These are phyloP conservation scores for Drymodes brunneopygia DNA, from an alignment of 2,113 vertebrate genomes.

Conservation along the genomic window DNA sequence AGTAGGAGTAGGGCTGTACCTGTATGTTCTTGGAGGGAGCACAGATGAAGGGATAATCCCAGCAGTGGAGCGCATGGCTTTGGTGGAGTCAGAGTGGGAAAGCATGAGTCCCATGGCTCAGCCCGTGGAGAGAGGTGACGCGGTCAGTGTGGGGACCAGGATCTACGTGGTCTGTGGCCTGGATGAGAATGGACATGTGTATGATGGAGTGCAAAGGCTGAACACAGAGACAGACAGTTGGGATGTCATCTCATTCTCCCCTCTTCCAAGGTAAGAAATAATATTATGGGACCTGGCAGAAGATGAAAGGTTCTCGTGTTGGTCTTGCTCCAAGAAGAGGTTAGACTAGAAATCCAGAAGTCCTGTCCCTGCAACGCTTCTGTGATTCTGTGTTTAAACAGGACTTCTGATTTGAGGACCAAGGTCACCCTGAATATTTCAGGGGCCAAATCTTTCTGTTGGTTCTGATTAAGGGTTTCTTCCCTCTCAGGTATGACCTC, in stretches of 20 bases:
- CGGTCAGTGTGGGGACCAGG: slow-evolving; percentile 50
- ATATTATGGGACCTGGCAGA: neutral
- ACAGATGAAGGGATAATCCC: slow-evolving; percentile 77
- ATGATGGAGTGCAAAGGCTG: slow-evolving; percentile 83
- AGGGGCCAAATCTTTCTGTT: neutral
- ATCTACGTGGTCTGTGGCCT: slow-evolving; percentile 86
- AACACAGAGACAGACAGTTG: slow-evolving; percentile 71
- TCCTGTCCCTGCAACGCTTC: neutral
- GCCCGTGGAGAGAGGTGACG: slow-evolving; percentile 83
- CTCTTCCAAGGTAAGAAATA: slow-evolving; percentile 28
- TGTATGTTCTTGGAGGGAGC: slow-evolving; percentile 83
- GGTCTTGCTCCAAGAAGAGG: neutral
- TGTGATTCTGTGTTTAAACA: neutral
- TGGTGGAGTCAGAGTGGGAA: slow-evolving; percentile 76
- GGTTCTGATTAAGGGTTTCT: neutral
- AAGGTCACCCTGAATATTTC: neutral
- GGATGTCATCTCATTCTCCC: slow-evolving; percentile 85
- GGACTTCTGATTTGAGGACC: neutral
- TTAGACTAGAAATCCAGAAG: neutral
- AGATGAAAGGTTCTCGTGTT: neutral
- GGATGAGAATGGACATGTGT: slow-evolving; percentile 85
- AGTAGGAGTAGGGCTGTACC: slow-evolving; percentile 66
- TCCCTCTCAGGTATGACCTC: slow-evolving; percentile 80
- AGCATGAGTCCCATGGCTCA: slow-evolving; percentile 74
- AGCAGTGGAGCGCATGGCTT: slow-evolving; percentile 76